Evolutionary conservation across 2,113 vertebrate species (phyloP).

Genomic region (Hippocampus zosterae): DNA sequence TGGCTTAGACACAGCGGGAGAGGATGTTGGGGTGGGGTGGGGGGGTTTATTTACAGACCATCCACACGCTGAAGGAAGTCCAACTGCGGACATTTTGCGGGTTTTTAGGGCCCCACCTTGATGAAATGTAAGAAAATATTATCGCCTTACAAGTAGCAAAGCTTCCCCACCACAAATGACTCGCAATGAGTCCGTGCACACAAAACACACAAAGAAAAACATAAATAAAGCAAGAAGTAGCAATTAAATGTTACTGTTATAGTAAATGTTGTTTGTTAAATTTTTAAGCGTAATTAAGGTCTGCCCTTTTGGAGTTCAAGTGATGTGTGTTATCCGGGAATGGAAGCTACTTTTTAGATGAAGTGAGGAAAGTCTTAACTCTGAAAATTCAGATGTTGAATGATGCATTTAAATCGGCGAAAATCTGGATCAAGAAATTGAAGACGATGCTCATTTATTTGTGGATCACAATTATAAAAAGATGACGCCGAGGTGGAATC

Average conservation of each 20-base stretch:
- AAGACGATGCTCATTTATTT: background rate
- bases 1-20: conserved; percentile 64
- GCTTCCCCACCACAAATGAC: background rate
- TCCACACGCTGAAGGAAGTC: background rate
- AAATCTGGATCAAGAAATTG: background rate
- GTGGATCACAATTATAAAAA: background rate
- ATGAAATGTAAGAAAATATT: background rate
- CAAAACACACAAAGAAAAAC: background rate
- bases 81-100: background rate
- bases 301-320: background rate
- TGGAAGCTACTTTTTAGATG: background rate
- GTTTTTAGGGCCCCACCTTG: background rate
- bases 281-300: background rate
- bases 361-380: background rate
- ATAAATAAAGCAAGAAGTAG: background rate
- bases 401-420: background rate
- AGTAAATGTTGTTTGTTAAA: too few species aligned
- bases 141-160: background rate
- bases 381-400: background rate
- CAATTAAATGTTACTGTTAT: too few species aligned
- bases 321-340: background rate
- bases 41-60: conserved; percentile 1
- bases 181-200: background rate
- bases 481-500: conserved; percentile 6
- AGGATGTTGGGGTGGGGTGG: conserved; percentile 48